phyloP scores from a whole-genome alignment of 1,140 invertebrate genomes.

The Drosophila parabipectinata region DNA sequence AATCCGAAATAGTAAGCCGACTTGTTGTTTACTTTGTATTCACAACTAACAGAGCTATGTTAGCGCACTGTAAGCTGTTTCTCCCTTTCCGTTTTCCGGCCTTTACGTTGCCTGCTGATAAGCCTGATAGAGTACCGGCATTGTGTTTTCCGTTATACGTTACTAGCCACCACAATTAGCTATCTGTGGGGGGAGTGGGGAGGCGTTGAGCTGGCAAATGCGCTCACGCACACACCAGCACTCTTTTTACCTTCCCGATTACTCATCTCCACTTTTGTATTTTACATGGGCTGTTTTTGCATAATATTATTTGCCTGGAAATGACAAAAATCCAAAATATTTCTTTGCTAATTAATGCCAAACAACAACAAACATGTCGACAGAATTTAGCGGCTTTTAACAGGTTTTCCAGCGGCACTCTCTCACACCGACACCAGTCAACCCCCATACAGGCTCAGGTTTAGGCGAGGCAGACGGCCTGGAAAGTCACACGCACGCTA shows the following conservation, averaged over 20 bases:
- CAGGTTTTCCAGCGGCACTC: conserved; percentile 74
- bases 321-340: conserved; percentile 75
- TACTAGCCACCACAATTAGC: conserved; percentile 55
- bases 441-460: conserved; percentile 16
- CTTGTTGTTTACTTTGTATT: neutral
- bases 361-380: conserved; percentile 72
- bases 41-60: neutral
- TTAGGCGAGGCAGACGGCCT: conserved; percentile 72
- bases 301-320: conserved; percentile 68
- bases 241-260: conserved; percentile 22
- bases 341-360: conserved; percentile 78
- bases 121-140: conserved; percentile 72
- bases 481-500: conserved; percentile 55
- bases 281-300: conserved; percentile 58
- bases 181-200: conserved; percentile 17
- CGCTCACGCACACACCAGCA: conserved; percentile 1
- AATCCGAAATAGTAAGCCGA: neutral
- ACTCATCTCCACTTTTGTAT: conserved; percentile 49
- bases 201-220: conserved; percentile 37
- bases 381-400: conserved; percentile 78
- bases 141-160: conserved; percentile 50
- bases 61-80: neutral
- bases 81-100: neutral
- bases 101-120: conserved; percentile 58
- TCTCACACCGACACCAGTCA: conserved; percentile 24